Percentiles rank a stretch among this genome's conserved stretches.
Conservation (phyloP, 2,113 vertebrate genomes). For the Egretta garzetta region DNA sequence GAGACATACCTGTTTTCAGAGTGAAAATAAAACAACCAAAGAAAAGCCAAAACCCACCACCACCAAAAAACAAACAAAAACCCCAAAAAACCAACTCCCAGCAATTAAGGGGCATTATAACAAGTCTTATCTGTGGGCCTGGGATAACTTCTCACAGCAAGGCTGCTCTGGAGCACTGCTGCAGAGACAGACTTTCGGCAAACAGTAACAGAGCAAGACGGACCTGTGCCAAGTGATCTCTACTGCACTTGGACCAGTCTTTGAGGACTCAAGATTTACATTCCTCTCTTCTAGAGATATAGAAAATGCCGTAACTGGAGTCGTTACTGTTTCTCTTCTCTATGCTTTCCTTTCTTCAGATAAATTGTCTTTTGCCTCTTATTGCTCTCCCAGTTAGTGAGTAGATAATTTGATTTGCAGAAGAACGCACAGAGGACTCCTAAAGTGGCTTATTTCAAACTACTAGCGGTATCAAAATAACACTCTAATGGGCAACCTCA, state of each 20-base stretch:
- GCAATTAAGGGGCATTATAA: neutral
- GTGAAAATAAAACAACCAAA: no score
- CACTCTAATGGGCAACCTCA: neutral
- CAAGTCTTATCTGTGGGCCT: neutral
- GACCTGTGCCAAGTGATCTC: neutral
- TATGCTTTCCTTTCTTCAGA: neutral
- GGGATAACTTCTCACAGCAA: neutral
- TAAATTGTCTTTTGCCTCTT: neutral
- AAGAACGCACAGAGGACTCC: neutral
- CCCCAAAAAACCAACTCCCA: neutral
- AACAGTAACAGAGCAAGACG: neutral
- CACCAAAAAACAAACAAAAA: no score
- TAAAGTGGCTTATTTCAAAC: neutral
- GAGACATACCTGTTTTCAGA: neutral
- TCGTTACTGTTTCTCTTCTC: neutral
- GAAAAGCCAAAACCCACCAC: no score
- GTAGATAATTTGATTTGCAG: constrained; percentile 25
- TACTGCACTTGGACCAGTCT: rapidly evolving
- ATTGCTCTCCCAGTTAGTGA: neutral
- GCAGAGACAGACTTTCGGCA: neutral
- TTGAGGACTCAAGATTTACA: neutral
- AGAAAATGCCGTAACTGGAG: neutral
- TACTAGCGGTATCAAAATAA: neutral
- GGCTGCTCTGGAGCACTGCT: neutral
- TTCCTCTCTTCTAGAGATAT: neutral